Evolutionary conservation across 2,888 invertebrate species (phyloP), one percentile per base, ranked within the genome.

Genomic region (Myathropa florea): DNA sequence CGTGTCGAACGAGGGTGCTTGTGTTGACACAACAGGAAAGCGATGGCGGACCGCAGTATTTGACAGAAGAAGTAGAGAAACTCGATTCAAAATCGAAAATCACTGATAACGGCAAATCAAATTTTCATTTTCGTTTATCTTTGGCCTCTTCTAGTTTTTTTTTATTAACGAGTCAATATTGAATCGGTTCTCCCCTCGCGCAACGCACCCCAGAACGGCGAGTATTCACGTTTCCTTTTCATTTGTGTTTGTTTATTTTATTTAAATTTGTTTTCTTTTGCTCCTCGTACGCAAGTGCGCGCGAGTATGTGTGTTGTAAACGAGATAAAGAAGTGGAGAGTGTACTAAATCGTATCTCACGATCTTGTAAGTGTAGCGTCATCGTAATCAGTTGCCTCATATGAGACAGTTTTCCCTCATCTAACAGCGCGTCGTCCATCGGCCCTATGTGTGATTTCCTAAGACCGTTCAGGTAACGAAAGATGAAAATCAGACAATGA

Each of bases 271-370:
- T 28, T 33, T 57, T 75, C 4, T 33, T 36, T 75, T 36, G 39
- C 46, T 46, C 18, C 18, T 46, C 4, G 18, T 46, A 39, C 2
- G 9, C 46, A 46, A 46, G 46, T 18, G 18, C 18, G 46, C 7
- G 46, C 6, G 18, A 18, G 57, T 57, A 24, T 10, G 57, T 24
- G 24, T 9, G 28, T 6, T 53, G 23, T 53, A 30, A 63, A 18
- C 59, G 28, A 14, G 28, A 28, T 63, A 75, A 76, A 67, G 78
- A 23, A 39, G 33, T 59, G 26, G 46, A 64, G 68, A 78, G 78
- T 64, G 70, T 78, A 78, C 83, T 83, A 83, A 83, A 83, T 70
- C 79, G 64, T 70, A 46, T 63, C 73, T 73, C 83, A 83, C 78
- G 78, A 79, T 73, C 21, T n/a, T 61, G 46, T 46, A 46, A 46